Base-by-base conservation (phyloP, 1,140 invertebrate genomes). In the Temnothorax curvispinosus region DNA sequence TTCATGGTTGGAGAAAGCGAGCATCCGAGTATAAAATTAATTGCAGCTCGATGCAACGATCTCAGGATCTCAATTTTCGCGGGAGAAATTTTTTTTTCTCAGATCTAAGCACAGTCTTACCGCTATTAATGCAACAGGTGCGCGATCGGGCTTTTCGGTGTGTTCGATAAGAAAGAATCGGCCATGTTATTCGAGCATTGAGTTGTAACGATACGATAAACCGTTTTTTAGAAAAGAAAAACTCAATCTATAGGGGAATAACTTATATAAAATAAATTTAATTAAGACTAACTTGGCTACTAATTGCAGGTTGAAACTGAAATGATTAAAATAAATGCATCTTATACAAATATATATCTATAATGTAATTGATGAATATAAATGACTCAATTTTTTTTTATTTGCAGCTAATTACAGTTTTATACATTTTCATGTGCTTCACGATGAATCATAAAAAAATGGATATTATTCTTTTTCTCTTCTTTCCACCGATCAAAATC, bases 41-140 rank as follows among this genome's bases (percentile, higher is more conserved):
- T 84, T 84, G 41, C n/a, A 69, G n/a, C 69, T 82, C 27, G 80
- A 84, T 74, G 41, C 54, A 47, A 52, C 54, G 32, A 74, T 84
- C 80, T 47, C 41, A 18, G 18, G 27, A 60, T 21, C 41, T 82
- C 38, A 72, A 82, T 84, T 82, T 82, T 82, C 27, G 32, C 54
- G 67, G 13, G 54, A 72, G 54, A 82, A 72, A 72, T 47, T 84
- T 84, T 84, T 41, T 84, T 84, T 84, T 84, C 69, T 74, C 54
- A 41, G 7, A 9, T 32, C 35, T 84, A 74, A 84, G 69, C 80
- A 84, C 71, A 74, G 41, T 84, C 72, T 74, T 84, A 47, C 4
- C 41, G 41, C 80, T 60, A 84, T 84, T 84, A 84, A 74, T 15
- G 80, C 80, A 84, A 84, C 80, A 84, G 80, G 80, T 84, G 80